A percentile compares a stretch with the other conserved stretches of the same genome.
Evolutionary conservation across 2,888 invertebrate genomes (phyloP).

Genomic region (Drosophila heteroneura): DNA sequence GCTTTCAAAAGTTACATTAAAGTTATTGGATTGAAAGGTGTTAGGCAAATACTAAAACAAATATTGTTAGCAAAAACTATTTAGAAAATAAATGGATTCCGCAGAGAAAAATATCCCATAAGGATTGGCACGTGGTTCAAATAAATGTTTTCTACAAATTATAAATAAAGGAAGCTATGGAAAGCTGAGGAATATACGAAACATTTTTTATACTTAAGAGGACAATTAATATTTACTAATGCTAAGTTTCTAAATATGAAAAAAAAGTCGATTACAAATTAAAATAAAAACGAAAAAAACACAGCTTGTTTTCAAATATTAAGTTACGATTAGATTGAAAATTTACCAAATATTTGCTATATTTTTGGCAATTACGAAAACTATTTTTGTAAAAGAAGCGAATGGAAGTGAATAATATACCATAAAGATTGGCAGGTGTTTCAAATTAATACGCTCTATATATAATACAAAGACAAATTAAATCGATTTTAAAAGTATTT

Average conservation of each 20-base stretch:
- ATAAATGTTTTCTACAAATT: too few relatives aligned
- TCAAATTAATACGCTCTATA: not conserved
- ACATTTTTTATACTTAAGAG: too few relatives aligned
- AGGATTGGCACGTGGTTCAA: not conserved
- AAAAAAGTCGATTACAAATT: not conserved
- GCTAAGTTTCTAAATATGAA: not conserved
- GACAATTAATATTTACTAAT: too few relatives aligned
- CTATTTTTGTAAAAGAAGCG: not conserved
- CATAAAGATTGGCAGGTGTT: not conserved
- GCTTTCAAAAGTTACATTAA: not conserved
- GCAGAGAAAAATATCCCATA: not conserved
- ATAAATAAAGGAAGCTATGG: too few relatives aligned
- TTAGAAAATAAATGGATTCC: not conserved
- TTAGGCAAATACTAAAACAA: not conserved
- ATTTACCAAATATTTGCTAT: not conserved
- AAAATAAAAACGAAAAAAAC: not conserved
- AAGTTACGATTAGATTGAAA: not conserved
- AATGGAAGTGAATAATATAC: not conserved
- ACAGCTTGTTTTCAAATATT: not conserved
- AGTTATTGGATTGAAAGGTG: not conserved
- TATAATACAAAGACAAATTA: not conserved
- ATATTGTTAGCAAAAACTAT: not conserved
- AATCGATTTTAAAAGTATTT: not conserved
- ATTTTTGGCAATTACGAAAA: not conserved
- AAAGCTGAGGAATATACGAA: too few relatives aligned